Percentiles rank a stretch among this genome's conserved stretches.
Conservation (phyloP, 2,797 vertebrate genomes). For the Gephyroberyx darwinii region DNA sequence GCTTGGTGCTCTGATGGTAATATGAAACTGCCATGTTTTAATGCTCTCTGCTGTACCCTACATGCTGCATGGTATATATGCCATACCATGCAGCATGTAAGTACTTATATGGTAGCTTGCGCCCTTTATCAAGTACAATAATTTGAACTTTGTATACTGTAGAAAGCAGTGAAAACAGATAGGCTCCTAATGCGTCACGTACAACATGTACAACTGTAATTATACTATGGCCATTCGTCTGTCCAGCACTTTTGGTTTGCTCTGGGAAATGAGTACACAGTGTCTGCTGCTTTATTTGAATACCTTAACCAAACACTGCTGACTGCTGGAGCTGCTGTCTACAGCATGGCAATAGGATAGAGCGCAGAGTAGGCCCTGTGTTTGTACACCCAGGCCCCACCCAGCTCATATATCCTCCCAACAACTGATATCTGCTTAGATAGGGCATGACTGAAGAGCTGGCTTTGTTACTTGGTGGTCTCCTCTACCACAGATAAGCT, state of each 20-base stretch:
- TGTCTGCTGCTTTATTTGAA: constrained; percentile 79
- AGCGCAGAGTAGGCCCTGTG: constrained; percentile 64
- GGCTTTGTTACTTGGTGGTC: constrained; percentile 79
- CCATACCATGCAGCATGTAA: too few species aligned
- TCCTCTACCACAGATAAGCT: constrained; percentile 70
- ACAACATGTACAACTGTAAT: constrained; percentile 49
- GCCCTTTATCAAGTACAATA: not conserved
- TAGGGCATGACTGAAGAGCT: constrained; percentile 73
- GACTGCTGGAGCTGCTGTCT: constrained; percentile 55
- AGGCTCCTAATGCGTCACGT: constrained; percentile 19
- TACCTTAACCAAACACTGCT: constrained; percentile 79
- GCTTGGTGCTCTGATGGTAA: constrained; percentile 58
- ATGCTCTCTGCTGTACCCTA: constrained; percentile 39
- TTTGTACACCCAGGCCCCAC: constrained; percentile 77
- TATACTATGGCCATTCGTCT: constrained; percentile 44
- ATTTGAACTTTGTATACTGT: constrained; percentile 17
- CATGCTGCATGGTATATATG: constrained; percentile 7
- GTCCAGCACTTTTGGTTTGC: constrained; percentile 61
- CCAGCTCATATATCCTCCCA: constrained; percentile 81
- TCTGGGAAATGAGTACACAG: constrained; percentile 71
- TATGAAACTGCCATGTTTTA: constrained; percentile 53
- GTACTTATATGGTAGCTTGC: not conserved
- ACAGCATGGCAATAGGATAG: constrained; percentile 58
- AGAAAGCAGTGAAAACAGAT: constrained; percentile 29
- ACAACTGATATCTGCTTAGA: constrained; percentile 79